Evolutionary conservation across 2,888 invertebrate genomes (phyloP).

Genomic region (Eupithecia insigniata): DNA sequence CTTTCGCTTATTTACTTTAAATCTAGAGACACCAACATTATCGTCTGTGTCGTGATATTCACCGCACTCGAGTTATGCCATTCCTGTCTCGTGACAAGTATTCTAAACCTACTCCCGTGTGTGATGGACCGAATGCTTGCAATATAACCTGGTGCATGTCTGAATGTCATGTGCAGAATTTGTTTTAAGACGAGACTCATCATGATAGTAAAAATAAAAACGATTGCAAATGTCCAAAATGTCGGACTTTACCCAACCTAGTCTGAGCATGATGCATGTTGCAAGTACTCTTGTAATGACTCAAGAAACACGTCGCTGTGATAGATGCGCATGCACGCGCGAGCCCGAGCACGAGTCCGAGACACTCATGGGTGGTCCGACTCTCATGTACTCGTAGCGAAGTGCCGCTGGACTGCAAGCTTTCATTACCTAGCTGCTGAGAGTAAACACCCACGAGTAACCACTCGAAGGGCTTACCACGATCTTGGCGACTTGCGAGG

Average conservation of each 20-base stretch:
- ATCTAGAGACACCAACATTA: background rate
- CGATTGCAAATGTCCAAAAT: background rate
- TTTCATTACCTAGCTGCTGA: background rate
- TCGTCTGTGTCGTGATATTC: background rate
- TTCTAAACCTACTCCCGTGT: slow-evolving; percentile 9
- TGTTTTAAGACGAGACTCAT: background rate
- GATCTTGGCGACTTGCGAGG: background rate
- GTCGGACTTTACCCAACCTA: background rate
- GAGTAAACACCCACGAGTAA: background rate
- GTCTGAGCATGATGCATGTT: background rate
- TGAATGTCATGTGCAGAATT: background rate
- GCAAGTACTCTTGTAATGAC: background rate
- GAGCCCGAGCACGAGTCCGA: background rate
- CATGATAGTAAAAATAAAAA: background rate
- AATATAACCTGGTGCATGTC: background rate
- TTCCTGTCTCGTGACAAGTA: slow-evolving; percentile 6
- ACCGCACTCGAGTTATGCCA: background rate
- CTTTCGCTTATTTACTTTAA: background rate
- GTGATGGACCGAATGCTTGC: background rate
- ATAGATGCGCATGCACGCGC: background rate
- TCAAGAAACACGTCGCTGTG: background rate
- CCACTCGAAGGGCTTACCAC: background rate
- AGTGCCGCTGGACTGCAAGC: background rate
- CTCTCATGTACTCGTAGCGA: background rate
- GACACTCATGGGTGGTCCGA: background rate